phyloP scores from a whole-genome alignment of 2,888 invertebrate species.

The Gymnocheta viridis region DNA sequence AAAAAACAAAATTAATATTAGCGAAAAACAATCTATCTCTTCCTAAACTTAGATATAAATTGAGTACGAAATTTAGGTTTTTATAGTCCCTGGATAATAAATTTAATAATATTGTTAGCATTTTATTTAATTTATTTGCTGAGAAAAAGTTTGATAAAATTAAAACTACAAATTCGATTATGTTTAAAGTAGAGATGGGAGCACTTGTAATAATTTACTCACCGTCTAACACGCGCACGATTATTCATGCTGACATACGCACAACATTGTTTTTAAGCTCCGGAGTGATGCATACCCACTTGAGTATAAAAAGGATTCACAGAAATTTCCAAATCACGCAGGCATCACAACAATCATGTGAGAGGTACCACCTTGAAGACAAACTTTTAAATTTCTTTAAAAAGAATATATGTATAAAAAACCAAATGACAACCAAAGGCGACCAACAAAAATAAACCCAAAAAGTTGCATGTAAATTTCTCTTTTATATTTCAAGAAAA shows the following conservation, averaged over 20 bases:
- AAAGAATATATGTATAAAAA: background rate
- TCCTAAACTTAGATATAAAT: background rate
- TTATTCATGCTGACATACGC: too few relatives aligned
- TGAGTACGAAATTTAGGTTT: background rate
- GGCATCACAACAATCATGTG: background rate
- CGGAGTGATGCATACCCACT: too few relatives aligned
- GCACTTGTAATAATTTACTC: background rate
- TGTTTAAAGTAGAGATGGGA: background rate
- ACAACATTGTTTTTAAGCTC: too few relatives aligned
- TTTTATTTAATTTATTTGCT: slow-evolving; percentile 51
- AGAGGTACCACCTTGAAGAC: background rate
- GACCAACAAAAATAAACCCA: background rate
- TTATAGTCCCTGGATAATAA: slow-evolving; percentile 23
- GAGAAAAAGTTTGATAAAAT: background rate
- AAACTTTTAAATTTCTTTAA: background rate
- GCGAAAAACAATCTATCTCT: too few relatives aligned
- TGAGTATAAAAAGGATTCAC: too few relatives aligned
- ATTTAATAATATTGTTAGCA: slow-evolving; percentile 49
- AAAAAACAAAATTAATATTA: too few relatives aligned
- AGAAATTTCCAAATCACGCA: too few relatives aligned
- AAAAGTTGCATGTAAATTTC: background rate
- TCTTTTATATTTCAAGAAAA: background rate
- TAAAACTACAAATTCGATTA: background rate
- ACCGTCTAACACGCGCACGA: background rate
- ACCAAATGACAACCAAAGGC: background rate